These are phyloP conservation scores for Sanderia malayensis DNA, from an alignment of 30 jellyfish, hydroid and myxozoan species.

Conservation along the genomic window DNA sequence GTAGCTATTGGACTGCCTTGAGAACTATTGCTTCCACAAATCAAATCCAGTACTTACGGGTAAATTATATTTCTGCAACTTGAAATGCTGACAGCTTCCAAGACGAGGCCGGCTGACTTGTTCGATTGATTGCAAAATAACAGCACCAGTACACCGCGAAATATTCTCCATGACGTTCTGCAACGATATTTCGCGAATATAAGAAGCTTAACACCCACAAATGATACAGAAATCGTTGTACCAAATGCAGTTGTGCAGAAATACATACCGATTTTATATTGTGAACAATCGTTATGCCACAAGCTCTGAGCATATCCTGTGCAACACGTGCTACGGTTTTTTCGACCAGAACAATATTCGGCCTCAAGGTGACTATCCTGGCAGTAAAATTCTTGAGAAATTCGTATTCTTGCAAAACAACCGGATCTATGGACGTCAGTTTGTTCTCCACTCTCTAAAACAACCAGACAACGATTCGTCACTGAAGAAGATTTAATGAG, in stretches of 20 bases:
- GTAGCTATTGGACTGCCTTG: no score
- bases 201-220: no score
- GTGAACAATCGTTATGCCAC: constrained; percentile 84
- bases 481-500: no score
- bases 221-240: no score
- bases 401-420: constrained; percentile 92
- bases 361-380: constrained; percentile 76
- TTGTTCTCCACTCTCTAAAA: constrained; percentile 89
- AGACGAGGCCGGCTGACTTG: constrained; percentile 88
- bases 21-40: no score
- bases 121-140: constrained; percentile 85
- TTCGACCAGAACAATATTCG: constrained; percentile 88
- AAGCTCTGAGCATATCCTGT: constrained; percentile 83
- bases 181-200: neutral
- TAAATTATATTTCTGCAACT: constrained; percentile 66
- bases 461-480: no score
- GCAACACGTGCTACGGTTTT: constrained; percentile 93
- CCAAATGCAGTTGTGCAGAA: no score
- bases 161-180: constrained; percentile 82
- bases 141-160: constrained; percentile 93
- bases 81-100: constrained; percentile 85
- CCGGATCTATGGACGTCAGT: constrained; percentile 91
- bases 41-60: constrained; percentile 48
- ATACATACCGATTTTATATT: constrained; percentile 78
- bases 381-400: constrained; percentile 85